A percentile compares a stretch with the other conserved stretches of the same genome.
Evolutionary conservation across 2,888 invertebrate genomes (phyloP).

Genomic region (Rapana venosa): DNA sequence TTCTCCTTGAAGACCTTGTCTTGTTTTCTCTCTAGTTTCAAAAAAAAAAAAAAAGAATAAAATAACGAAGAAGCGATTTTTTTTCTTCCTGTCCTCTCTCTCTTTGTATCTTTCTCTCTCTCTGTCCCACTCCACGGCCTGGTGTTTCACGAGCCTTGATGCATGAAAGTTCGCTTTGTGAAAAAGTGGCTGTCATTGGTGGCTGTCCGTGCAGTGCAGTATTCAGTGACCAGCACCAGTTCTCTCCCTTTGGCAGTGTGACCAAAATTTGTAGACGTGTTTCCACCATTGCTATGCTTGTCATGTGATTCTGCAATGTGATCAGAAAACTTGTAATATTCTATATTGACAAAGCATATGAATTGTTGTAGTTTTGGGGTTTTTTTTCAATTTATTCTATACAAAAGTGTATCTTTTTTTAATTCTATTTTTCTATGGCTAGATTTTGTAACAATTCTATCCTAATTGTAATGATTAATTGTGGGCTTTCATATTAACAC

Average conservation of each 20-base stretch:
- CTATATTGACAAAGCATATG: slow-evolving; percentile 33
- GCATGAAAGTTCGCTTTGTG: slow-evolving; percentile 51
- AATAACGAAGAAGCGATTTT: slow-evolving; percentile 13
- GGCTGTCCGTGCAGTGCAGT: slow-evolving; percentile 39
- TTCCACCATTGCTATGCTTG: slow-evolving; percentile 51
- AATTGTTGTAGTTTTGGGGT: slow-evolving; percentile 32
- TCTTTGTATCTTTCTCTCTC: slow-evolving; percentile 27
- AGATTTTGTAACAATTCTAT: slow-evolving; percentile 40
- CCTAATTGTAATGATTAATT: slow-evolving; percentile 22
- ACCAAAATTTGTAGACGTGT: slow-evolving; percentile 36
- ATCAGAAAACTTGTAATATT: slow-evolving; percentile 18
- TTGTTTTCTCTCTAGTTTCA: slow-evolving; percentile 47
- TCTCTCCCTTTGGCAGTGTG: slow-evolving; percentile 13
- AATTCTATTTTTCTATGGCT: slow-evolving; percentile 9
- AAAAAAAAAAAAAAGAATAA: too few relatives aligned
- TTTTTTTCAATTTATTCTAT: slow-evolving; percentile 14
- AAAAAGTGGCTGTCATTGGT: slow-evolving; percentile 39
- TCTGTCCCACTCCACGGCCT: slow-evolving; percentile 45
- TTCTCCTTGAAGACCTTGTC: slow-evolving; percentile 36
- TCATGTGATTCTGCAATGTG: slow-evolving; percentile 73
- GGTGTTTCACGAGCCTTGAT: slow-evolving; percentile 45
- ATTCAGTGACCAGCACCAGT: slow-evolving; percentile 13
- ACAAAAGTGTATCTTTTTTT: neutral
- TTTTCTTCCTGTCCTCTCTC: slow-evolving; percentile 29
- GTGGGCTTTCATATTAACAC: slow-evolving; percentile 41